Evolutionary conservation across 1,140 invertebrate genomes (phyloP), one percentile per base, ranked within the genome.

Genomic region (Caenorhabditis briggsae): DNA sequence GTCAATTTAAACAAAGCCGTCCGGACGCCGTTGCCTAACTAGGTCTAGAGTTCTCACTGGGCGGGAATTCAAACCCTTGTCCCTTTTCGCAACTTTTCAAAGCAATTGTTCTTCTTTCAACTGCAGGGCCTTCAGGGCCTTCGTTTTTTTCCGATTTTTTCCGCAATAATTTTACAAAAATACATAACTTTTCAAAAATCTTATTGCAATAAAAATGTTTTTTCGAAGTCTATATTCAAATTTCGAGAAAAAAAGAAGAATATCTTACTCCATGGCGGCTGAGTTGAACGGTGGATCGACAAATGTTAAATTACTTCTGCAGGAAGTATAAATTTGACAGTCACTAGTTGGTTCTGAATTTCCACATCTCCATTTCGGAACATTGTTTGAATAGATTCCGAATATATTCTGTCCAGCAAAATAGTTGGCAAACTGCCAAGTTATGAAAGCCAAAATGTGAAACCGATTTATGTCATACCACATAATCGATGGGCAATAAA

Each of bases 361-460:
- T 78, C 46, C 83, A 70, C 91, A 92, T 53, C 88, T 46, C 91
- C 91, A 92, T 53, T 87, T 85, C 7, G 91, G 91, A 18, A 91
- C 87, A 85, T 92, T 91, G 59, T 89, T 91, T n/a, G 88, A 90
- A 82, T 92, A 92, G 12, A 92, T 92, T 25, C 89, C 86, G 85
- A 91, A 92, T 41, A 92, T 89, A 88, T 89, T 85, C 83, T 92
- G 91, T 14, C 87, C 83, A 16, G 89, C 91, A 46, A 92, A 92
- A 78, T 92, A 92, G 18, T 92, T 85, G 59, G 88, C 85, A 83
- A 92, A 92, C 50, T 92, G 91, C 91, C 91, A 92, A 46, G 90
- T 89, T 23, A 91, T 48, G 8, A 92, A 78, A 7, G 89, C 90
- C 43, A 88, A 82, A n/a, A 86, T 25, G 53, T 92, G 91, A 65